Evolutionary conservation across 2,797 vertebrate genomes (phyloP), one percentile per base, ranked within the genome.

Genomic region (Clamator glandarius): DNA sequence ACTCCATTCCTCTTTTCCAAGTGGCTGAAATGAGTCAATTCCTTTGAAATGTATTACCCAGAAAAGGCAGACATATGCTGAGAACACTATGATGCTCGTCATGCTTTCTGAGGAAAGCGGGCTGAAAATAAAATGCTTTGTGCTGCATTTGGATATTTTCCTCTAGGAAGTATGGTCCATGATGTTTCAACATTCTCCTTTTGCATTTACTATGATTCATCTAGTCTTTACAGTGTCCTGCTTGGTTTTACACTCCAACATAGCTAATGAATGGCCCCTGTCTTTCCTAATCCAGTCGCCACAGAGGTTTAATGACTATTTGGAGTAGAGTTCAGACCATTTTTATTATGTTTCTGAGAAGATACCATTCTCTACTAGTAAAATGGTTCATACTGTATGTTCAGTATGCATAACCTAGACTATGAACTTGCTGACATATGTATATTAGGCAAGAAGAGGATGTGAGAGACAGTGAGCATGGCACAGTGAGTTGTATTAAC

Each of bases 81-180:
- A 59, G 15, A 76, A 44, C 4, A 4, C 7, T 46, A 8, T 42
- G n/a, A 48, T 4, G 8, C 35, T 42, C 0, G 1, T 12, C 18
- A 33, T 0, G 0, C 8, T 87, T 87, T 82, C 41, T 31, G 59
- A 46, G 10, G 44, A 82, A 79, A 62, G 52, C 31, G 10, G 11
- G 13, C 42, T 87, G 88, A 91, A 90, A 90, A 67, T 52, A 41
- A n/a, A 55, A 36, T 12, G 12, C 9, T 66, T 5, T 33, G 63
- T 35, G 8, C 24, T 55, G 6, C 5, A 4, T 64, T 88, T 84
- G 36, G 12, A 15, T 63, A 80, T 74, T 82, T 86, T 78, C 61
- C 59, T 57, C 5, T 14, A 14, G 48, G 15, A 74, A 76, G 36
- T 44, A 31, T 61, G 18, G 5, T 12, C 9, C 3, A 0, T 6